Evolutionary conservation across 1,140 invertebrate species (phyloP), one percentile per base, ranked within the genome.

Genomic region (Magallana ariakensis): DNA sequence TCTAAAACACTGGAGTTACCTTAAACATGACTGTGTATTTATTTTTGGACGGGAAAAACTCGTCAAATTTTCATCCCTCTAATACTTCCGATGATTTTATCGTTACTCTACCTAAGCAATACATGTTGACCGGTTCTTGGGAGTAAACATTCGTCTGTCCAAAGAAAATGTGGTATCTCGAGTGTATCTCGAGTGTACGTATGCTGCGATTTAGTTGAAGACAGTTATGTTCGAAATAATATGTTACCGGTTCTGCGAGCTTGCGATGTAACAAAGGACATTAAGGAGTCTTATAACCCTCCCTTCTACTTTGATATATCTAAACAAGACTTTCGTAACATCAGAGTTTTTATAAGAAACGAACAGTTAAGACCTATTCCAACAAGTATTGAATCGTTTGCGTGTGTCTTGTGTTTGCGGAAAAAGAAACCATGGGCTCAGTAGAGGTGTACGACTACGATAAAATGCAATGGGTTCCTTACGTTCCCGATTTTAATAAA

Each of bases 361-460:
- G 53, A 66, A 19, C 56, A 85, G 16, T 85, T 82, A 33, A 22
- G 56, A 60, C 26, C 56, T 15, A 16, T 82, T 6, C 26, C 10
- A n/a, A n/a, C 58, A n/a, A 16, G 19, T n/a, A 22, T 70, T 88
- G 13, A 33, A 55, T 82, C n/a, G 10, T 55, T 56, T 22, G 16
- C 16, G 16, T 83, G 81, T 83, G 46, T 54, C 16, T 53, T 83
- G 26, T 54, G 9, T 83, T 54, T 83, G 81, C 26, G 81, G 16
- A 83, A 56, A 83, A 83, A 83, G 81, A 26, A 83, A 54, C 15
- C 22, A 88, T 85, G 84, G 84, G 86, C 10, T 87, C 86, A 16
- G 57, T 87, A 87, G 86, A 87, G 55, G 56, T 87, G 11, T 87
- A 81, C 46, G 87, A 88, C 56, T 85, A 8, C 55, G 82, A 81